Percentiles rank a stretch among this genome's conserved stretches.
phyloP scores from a whole-genome alignment of 2,797 vertebrate species.

The Sebastes itinus region DNA sequence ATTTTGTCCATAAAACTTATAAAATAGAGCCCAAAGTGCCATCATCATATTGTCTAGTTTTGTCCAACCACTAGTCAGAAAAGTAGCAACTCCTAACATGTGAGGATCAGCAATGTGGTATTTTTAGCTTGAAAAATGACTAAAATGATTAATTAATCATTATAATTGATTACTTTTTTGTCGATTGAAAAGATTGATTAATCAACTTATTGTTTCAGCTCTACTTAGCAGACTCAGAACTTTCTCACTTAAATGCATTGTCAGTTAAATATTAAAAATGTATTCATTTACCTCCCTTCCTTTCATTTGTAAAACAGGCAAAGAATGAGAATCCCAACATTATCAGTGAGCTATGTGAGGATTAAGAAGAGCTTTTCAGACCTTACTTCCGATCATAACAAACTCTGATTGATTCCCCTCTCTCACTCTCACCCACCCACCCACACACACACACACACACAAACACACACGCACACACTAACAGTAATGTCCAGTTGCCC shows the following conservation, averaged over 20 bases:
- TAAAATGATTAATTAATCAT: background rate
- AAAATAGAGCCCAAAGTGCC: too few relatives aligned
- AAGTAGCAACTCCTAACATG: too few relatives aligned
- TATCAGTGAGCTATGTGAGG: background rate
- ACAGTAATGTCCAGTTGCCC: background rate
- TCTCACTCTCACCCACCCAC: background rate
- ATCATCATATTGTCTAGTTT: too few relatives aligned
- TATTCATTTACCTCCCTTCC: background rate
- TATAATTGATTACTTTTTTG: background rate
- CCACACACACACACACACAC: background rate
- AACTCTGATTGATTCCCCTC: background rate
- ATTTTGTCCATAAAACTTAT: background rate
- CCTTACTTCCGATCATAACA: background rate
- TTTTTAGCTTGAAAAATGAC: background rate
- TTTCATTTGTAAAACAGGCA: background rate
- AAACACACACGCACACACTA: background rate
- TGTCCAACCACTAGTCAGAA: too few relatives aligned
- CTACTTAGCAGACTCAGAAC: background rate
- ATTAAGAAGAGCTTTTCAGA: background rate
- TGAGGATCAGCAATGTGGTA: too few relatives aligned
- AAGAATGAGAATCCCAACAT: background rate
- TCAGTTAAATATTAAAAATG: background rate
- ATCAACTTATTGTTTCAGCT: background rate
- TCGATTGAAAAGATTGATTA: background rate
- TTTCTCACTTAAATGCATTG: background rate